These are phyloP conservation scores for Cataglyphis hispanica DNA, from an alignment of 1,140 invertebrate species.

Conservation along the genomic window DNA sequence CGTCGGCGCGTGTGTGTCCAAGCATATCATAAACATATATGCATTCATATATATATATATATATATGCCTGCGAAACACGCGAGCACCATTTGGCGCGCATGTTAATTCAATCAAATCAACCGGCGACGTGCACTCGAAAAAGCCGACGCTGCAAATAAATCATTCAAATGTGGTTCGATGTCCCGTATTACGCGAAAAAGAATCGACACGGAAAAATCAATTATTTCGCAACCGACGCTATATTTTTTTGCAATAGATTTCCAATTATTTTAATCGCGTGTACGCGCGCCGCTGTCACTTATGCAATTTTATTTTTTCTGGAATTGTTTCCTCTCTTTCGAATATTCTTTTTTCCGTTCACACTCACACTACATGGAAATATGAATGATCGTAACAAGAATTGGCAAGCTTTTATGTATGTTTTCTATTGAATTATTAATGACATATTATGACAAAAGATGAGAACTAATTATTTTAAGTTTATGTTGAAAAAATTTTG, in stretches of 20 bases:
- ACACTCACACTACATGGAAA: slow-evolving; percentile 12
- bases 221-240: slow-evolving; percentile 51
- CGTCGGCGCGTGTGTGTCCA: slow-evolving; percentile 33
- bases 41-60: not conserved
- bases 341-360: slow-evolving; percentile 47
- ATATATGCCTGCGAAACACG: slow-evolving; percentile 16
- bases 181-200: slow-evolving; percentile 56
- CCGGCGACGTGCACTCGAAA: slow-evolving; percentile 47
- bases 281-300: slow-evolving; percentile 17
- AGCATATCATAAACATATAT: slow-evolving; percentile 46
- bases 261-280: slow-evolving; percentile 61
- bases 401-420: slow-evolving; percentile 16
- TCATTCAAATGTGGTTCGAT: slow-evolving; percentile 59
- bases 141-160: slow-evolving; percentile 52
- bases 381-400: slow-evolving; percentile 43
- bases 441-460: slow-evolving; percentile 20
- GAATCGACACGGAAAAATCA: slow-evolving; percentile 55
- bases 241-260: slow-evolving; percentile 63
- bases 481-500: not conserved
- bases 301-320: slow-evolving; percentile 49
- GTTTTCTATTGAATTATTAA: slow-evolving; percentile 43
- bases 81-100: slow-evolving; percentile 53
- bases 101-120: slow-evolving; percentile 61
- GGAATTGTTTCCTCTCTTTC: slow-evolving; percentile 55
- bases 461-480: not conserved